Evolutionary conservation across 2,113 vertebrate genomes (phyloP).

Genomic region (Dasyurus viverrinus): DNA sequence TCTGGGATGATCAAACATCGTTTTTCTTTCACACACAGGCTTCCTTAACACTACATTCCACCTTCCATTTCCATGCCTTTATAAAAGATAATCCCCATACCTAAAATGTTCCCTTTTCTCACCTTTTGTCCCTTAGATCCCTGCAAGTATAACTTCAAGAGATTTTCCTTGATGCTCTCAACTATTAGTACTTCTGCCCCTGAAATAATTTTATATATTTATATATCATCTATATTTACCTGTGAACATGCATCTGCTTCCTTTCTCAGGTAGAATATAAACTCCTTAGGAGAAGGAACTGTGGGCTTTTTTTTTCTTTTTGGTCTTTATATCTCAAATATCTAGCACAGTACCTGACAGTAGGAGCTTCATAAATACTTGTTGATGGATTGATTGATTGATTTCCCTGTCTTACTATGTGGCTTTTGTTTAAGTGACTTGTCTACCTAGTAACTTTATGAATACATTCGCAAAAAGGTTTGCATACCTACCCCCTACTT

Average conservation of each 20-base stretch:
- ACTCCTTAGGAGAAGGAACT: not conserved
- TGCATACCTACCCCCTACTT: not conserved
- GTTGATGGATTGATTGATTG: not conserved
- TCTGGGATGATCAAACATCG: not conserved
- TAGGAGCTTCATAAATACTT: not conserved
- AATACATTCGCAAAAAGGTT: not conserved
- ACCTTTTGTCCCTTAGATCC: not conserved
- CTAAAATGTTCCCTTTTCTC: not conserved
- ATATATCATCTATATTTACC: not conserved
- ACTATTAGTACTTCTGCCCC: not conserved
- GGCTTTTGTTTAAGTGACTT: not conserved
- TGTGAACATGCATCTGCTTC: not conserved
- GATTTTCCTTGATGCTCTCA: not conserved
- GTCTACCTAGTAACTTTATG: not conserved
- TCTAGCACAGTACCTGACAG: not conserved
- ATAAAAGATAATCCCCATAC: not conserved
- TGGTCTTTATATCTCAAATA: not conserved
- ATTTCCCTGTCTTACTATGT: not conserved
- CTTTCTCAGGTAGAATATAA: not conserved
- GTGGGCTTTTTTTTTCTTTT: not conserved
- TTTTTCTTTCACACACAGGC: not conserved
- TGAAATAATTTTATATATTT: not conserved
- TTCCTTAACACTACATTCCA: not conserved
- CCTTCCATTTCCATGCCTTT: not conserved
- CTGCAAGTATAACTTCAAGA: not conserved